Conservation (phyloP, 2,888 invertebrate genomes). For the Megaustenia siamemsis region DNA sequence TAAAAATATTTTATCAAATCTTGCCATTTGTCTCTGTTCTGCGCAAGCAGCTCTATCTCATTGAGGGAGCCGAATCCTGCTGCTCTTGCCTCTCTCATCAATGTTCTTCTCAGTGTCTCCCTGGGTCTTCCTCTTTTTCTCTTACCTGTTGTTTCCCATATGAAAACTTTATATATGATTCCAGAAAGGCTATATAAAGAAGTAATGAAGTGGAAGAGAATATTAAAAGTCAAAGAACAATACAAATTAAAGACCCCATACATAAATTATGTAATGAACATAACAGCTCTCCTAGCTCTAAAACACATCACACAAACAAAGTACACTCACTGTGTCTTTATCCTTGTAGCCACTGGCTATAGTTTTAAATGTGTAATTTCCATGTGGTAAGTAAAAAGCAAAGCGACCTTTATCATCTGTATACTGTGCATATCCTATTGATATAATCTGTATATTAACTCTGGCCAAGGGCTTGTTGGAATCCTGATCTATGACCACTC, state of each 20-base stretch:
- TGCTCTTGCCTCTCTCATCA: no score
- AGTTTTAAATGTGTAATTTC: conserved; percentile 62
- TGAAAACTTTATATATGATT: no score
- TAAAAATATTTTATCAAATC: no score
- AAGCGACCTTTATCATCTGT: conserved; percentile 65
- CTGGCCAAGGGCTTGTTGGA: conserved; percentile 58
- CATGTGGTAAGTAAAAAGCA: conserved; percentile 70
- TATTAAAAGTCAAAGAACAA: no score
- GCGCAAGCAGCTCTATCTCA: no score
- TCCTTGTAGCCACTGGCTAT: conserved; percentile 6
- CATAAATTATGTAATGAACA: not conserved
- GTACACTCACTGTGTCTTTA: not conserved
- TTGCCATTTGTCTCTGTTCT: no score
- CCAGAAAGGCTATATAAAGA: no score
- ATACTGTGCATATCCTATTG: conserved; percentile 57
- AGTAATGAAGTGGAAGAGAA: no score
- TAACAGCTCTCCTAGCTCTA: not conserved
- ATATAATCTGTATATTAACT: conserved; percentile 62
- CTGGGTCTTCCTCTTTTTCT: no score
- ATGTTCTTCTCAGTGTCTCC: no score
- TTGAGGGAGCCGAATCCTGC: no score
- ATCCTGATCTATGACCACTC: conserved; percentile 63
- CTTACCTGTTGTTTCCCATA: no score
- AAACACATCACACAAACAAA: not conserved
- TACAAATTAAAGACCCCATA: not conserved